These are phyloP conservation scores for Caradrina kadenii DNA, from an alignment of 2,888 invertebrate species.

Conservation along the genomic window DNA sequence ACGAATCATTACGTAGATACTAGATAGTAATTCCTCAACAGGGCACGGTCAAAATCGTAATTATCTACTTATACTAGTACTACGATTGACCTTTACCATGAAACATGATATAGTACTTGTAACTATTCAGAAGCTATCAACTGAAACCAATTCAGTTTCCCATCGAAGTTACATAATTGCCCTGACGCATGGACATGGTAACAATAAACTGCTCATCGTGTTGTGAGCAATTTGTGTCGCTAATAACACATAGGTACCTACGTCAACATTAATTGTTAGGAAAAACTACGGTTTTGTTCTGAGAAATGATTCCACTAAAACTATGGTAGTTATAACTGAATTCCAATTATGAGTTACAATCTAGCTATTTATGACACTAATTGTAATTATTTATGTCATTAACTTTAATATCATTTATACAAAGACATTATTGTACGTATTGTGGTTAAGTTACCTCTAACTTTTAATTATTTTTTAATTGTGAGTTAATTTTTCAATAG, in stretches of 20 bases:
- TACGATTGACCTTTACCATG: slow-evolving; percentile 38
- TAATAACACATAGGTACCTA: slow-evolving; percentile 15
- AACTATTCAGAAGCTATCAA: slow-evolving; percentile 51
- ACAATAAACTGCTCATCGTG: slow-evolving; percentile 39
- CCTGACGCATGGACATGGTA: slow-evolving; percentile 37
- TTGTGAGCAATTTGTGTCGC: slow-evolving; percentile 19
- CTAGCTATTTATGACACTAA: too few relatives aligned
- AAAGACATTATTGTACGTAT: slow-evolving; percentile 1
- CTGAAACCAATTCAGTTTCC: slow-evolving; percentile 56
- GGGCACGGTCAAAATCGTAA: background rate
- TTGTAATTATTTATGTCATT: too few relatives aligned
- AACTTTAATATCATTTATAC: slow-evolving; percentile 2
- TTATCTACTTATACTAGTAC: slow-evolving; percentile 28
- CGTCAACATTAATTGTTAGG: slow-evolving; percentile 45
- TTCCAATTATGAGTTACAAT: background rate
- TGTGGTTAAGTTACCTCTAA: background rate
- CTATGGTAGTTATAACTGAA: too few relatives aligned
- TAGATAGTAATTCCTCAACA: slow-evolving; percentile 1
- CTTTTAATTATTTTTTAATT: background rate
- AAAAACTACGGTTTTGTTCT: slow-evolving; percentile 24
- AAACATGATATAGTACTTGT: slow-evolving; percentile 38
- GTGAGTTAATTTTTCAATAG: background rate
- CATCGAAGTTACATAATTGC: slow-evolving; percentile 46
- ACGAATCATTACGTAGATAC: background rate
- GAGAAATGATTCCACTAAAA: slow-evolving; percentile 26